Evolutionary conservation across 2,888 invertebrate species (phyloP), one percentile per base, ranked within the genome.

Genomic region (Drosophila paramelanica): DNA sequence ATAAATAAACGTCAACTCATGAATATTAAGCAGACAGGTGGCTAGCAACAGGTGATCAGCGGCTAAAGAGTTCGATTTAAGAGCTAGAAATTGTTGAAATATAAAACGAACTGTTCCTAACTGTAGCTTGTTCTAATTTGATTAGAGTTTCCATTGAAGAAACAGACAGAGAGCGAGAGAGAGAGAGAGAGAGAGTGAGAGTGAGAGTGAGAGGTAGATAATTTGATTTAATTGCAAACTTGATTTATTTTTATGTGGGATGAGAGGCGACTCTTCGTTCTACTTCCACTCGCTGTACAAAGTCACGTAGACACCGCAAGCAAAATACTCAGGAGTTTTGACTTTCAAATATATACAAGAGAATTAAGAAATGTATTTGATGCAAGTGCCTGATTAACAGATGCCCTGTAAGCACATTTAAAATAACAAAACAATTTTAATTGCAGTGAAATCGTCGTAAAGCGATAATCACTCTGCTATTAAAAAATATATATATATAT

Each of bases 91-190:
- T 47, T 33, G 20, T 41, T 14, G 41, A 60, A 20, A 45, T 20
- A 55, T 6, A 46, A 17, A 25, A 33, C 5, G 53, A 64, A 56
- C 56, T 56, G 53, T 69, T 73, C 59, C 67, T 83, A 87, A 84
- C 87, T 77, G 83, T 83, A 77, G 74, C 57, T 41, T 45, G 87
- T 79, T 81, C 82, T 79, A 81, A 77, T 86, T 47, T 27, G 14
- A 59, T 20, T 13, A 10, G n/a, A 41, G 14, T 13, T 13, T 20
- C 36, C 64, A 38, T 25, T 57, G 31, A 39, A 31, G 25, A 46
- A 31, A 55, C 7, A 36, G 25, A 13, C 38, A 45, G n/a, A 20
- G 14, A 27, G 38, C 33, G n/a, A 11, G 25, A 27, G 11, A 14
- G 25, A 6, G 10, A 17, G 17, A 17, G 17, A 17, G 17, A 17